Conservation (phyloP, 2,797 vertebrate species). For the Coregonus suidteri region DNA sequence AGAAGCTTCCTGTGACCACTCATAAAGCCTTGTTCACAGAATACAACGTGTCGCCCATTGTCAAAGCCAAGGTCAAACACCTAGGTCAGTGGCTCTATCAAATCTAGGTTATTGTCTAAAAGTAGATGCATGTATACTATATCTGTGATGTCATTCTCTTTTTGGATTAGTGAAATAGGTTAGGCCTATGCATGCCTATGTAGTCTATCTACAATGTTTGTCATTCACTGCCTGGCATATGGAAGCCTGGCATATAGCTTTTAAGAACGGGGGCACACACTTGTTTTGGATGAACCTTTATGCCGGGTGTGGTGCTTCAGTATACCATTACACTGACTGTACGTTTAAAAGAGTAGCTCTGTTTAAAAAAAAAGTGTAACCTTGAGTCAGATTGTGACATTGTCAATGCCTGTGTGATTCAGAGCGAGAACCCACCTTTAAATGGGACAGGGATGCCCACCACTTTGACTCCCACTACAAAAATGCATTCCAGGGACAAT, state of each 20-base stretch:
- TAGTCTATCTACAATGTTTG: not conserved
- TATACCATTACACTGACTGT: not conserved
- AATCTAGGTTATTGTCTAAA: not conserved
- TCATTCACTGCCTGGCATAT: not conserved
- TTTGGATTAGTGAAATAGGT: not conserved
- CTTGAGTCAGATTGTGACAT: not conserved
- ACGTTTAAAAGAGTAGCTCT: constrained; percentile 6
- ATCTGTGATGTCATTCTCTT: not conserved
- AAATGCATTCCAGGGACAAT: constrained; percentile 41
- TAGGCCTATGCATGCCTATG: too few relatives aligned
- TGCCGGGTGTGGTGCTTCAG: not conserved
- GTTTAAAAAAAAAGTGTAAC: not conserved
- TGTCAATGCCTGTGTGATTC: constrained; percentile 15
- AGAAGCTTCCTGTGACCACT: constrained; percentile 40
- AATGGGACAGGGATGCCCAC: constrained; percentile 15
- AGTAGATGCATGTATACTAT: not conserved
- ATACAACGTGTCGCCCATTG: constrained; percentile 13
- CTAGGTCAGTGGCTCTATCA: constrained; percentile 13
- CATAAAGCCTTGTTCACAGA: constrained; percentile 30
- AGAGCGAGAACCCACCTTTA: constrained; percentile 46
- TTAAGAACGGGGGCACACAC: constrained; percentile 6
- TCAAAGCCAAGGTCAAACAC: constrained; percentile 37
- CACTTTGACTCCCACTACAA: constrained; percentile 40
- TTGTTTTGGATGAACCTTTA: constrained; percentile 3
- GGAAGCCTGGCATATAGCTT: not conserved